Conservation (phyloP, 2,113 vertebrate genomes). For the Toxostoma redivivum region DNA sequence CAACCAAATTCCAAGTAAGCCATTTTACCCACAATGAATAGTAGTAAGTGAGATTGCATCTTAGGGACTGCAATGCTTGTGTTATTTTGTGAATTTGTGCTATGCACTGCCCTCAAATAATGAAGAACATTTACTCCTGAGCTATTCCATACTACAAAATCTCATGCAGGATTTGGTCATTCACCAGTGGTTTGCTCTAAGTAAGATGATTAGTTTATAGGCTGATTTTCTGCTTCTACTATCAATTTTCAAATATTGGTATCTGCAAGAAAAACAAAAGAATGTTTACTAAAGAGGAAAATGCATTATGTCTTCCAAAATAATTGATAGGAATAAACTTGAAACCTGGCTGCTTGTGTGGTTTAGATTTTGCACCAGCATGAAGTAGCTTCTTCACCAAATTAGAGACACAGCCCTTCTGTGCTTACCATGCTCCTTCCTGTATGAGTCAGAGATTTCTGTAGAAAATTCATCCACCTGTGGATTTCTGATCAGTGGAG, state of each 20-base stretch:
- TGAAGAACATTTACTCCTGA: neutral
- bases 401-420: neutral
- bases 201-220: neutral
- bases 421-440: neutral
- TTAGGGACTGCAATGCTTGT: neutral
- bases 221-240: neutral
- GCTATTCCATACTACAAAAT: neutral
- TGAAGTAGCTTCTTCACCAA: neutral
- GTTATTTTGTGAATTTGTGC: neutral
- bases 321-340: neutral
- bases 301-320: neutral
- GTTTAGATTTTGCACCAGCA: neutral
- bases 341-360: neutral
- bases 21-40: neutral
- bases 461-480: neutral
- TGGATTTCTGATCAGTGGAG: neutral
- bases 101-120: neutral
- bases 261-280: neutral
- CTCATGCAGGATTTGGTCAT: neutral
- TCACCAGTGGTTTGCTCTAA: neutral
- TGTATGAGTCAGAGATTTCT: neutral
- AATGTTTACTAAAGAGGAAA: neutral
- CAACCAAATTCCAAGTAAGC: neutral
- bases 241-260: neutral
- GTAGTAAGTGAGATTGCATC: neutral